Evolutionary conservation across 2,888 invertebrate species (phyloP), one percentile per base, ranked within the genome.

Genomic region (Onchidella celtica): DNA sequence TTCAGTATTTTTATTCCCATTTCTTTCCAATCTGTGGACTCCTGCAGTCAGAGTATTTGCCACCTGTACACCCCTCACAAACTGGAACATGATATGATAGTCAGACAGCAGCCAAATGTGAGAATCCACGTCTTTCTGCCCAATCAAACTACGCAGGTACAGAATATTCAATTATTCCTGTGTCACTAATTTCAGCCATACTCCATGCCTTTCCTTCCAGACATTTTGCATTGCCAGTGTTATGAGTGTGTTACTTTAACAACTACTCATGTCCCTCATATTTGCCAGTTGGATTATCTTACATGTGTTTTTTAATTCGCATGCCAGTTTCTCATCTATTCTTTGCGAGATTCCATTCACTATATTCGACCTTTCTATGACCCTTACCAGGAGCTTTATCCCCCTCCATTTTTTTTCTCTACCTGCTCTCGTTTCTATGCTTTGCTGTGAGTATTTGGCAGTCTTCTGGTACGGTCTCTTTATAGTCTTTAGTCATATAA

Each of bases 11-110:
- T n/a, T n/a, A n/a, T n/a, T n/a, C n/a, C n/a, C n/a, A n/a, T n/a
- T n/a, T n/a, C n/a, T n/a, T n/a, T n/a, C n/a, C n/a, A n/a, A n/a
- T n/a, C n/a, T n/a, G n/a, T n/a, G n/a, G n/a, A n/a, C n/a, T n/a
- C 24, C 32, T 29, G 0, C 68, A 81, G 81, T 27, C 68, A 36
- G 21, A 69, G 86, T 11, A 90, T 89, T 0, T 85, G 85, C 55
- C 79, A 82, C 3, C 78, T 84, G 55, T 82, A 74, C 38, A 40
- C 84, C 0, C 73, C 78, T 1, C 84, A 84, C 36, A n/a, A 3
- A n/a, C 74, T 81, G 40, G 84, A 84, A 61, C 72, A 82, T 63
- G 78, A 82, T 57, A 84, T 84, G 82, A 59, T 81, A 1, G 38
- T 27, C 21, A 76, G 59, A 27, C 77, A 72, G 14, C 80, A 80